Percentiles rank a stretch among this genome's conserved stretches.
Evolutionary conservation across 1,140 invertebrate species (phyloP).

Genomic region (Cepaea nemoralis): DNA sequence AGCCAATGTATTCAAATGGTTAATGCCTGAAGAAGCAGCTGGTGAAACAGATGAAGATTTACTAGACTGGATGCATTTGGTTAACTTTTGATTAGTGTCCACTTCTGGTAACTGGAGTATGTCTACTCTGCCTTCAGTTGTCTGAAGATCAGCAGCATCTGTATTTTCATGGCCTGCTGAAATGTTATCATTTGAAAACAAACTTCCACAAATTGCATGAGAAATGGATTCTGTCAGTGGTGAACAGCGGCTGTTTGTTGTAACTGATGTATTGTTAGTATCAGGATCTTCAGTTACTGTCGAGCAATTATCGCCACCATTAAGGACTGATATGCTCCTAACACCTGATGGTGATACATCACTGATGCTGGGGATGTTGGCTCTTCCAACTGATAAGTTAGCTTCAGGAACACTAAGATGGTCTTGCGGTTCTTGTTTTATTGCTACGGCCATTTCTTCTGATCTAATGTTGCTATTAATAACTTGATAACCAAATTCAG

Average conservation of each 20-base stretch:
- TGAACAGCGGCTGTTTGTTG: too few species aligned
- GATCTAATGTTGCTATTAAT: not conserved
- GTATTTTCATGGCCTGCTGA: too few species aligned
- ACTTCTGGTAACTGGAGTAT: not conserved
- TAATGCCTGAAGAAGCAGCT: not conserved
- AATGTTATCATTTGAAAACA: too few species aligned
- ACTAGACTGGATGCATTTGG: not conserved
- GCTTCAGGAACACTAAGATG: not conserved
- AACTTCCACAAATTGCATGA: too few species aligned
- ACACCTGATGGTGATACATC: not conserved
- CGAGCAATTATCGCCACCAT: too few species aligned
- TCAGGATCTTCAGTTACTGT: not conserved
- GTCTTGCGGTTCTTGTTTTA: conserved; percentile 6
- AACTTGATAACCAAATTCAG: not conserved
- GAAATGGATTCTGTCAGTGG: too few species aligned
- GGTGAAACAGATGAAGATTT: not conserved
- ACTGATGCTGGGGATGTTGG: not conserved
- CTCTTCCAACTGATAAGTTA: not conserved
- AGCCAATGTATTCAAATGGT: not conserved
- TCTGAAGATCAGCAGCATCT: too few species aligned
- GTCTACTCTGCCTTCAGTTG: not conserved
- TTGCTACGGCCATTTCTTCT: not conserved
- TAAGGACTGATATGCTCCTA: too few species aligned
- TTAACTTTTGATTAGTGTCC: not conserved
- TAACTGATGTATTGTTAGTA: not conserved